A percentile compares a stretch with the other conserved stretches of the same genome.
Conservation (phyloP, 1,140 invertebrate species). For the Drosophila lowei region DNA sequence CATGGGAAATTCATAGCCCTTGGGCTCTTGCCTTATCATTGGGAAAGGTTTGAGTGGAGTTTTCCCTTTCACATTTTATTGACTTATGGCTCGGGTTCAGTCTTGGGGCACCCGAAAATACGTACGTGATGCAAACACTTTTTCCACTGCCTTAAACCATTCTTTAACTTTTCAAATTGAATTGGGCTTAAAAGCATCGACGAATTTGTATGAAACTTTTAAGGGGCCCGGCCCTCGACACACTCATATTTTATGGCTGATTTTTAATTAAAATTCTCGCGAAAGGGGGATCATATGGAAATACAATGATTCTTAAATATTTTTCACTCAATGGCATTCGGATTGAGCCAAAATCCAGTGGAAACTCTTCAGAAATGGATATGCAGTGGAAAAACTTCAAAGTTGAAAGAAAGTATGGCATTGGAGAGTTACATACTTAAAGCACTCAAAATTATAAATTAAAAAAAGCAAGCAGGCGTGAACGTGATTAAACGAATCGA, state of each 20-base stretch:
- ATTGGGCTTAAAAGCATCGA: conserved; percentile 46
- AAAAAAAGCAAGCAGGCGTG: not conserved
- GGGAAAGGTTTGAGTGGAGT: not conserved
- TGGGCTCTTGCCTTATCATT: not conserved
- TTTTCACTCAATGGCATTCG: not conserved
- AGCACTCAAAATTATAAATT: not conserved
- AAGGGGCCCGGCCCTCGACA: not conserved
- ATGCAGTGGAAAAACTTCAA: too few species aligned
- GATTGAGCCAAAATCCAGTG: too few species aligned
- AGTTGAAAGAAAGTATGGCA: too few species aligned
- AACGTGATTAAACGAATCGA: conserved; percentile 10
- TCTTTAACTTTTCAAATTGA: conserved; percentile 20
- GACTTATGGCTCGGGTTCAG: conserved; percentile 36
- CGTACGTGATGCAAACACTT: conserved; percentile 47
- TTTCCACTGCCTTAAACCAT: conserved; percentile 24
- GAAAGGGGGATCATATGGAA: conserved; percentile 1
- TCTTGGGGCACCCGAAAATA: not conserved
- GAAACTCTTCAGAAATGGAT: too few species aligned
- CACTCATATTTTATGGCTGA: conserved; percentile 9
- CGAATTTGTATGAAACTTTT: conserved; percentile 16
- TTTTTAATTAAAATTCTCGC: conserved; percentile 44
- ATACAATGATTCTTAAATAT: conserved; percentile 10
- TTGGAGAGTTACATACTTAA: not conserved
- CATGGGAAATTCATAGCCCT: conserved; percentile 6
- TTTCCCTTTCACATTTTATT: conserved; percentile 22